Evolutionary conservation across 2,113 vertebrate species (phyloP).

Genomic region (Balaeniceps rex): DNA sequence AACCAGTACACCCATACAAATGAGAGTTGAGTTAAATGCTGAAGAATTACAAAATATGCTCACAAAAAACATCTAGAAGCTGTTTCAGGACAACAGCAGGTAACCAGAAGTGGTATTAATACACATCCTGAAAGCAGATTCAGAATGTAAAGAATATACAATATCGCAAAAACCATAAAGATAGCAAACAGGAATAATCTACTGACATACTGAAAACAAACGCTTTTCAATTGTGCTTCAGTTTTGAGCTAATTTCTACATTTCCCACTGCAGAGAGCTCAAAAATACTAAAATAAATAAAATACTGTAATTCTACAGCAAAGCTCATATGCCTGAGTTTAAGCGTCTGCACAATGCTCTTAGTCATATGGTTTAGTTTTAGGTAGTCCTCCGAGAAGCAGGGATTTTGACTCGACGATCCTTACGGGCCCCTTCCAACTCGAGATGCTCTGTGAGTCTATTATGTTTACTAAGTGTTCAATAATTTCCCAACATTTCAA

Average conservation of each 20-base stretch:
- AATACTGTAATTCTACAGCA: background rate
- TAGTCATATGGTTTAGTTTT: background rate
- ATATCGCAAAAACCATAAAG: fast-evolving
- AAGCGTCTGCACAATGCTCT: background rate
- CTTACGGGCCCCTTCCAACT: background rate
- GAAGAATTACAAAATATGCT: background rate
- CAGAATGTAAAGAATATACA: background rate
- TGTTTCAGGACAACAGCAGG: background rate
- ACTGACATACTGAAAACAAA: background rate
- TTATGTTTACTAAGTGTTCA: background rate
- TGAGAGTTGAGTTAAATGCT: background rate
- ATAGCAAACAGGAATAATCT: background rate
- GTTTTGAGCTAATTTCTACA: background rate
- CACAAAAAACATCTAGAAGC: background rate
- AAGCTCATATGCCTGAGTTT: background rate
- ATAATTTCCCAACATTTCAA: background rate
- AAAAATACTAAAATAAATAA: background rate
- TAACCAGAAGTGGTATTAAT: background rate
- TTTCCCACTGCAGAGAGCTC: background rate
- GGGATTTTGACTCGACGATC: background rate
- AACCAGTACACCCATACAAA: background rate
- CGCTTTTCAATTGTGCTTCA: background rate
- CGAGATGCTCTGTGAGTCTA: background rate
- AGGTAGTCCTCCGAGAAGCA: background rate
- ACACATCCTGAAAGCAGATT: background rate